Base-by-base conservation (phyloP, 2,888 invertebrate species). In the Nomada lathburiana region DNA sequence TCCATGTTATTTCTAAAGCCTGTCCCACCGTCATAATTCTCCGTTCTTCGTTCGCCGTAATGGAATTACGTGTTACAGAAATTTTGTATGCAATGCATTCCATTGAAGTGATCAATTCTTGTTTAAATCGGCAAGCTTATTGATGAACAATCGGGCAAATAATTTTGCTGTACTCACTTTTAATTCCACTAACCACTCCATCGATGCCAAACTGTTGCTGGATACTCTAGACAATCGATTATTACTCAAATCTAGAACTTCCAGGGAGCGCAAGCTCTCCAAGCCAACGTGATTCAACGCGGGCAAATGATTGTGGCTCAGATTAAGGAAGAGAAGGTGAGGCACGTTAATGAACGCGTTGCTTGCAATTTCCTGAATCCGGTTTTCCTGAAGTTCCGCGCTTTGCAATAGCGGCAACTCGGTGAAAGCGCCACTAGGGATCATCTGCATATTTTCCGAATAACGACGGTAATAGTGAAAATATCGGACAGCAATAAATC, bases 101-200 rank as follows among this genome's bases (percentile, higher is more conserved):
- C 36, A 11, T 55, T 23, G 11, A 26, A 13, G 10, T 10, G 11
- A 23, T 42, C 11, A 18, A 11, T 23, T 9, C 0, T 18, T 18
- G 36, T 23, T 47, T 13, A 47, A 55, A 55, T 68, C 53, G 36
- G 2, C 53, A 2, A 2, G 0, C 29, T 44, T 2, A 16, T 20
- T 36, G 29, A n/a, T 1, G 20, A 53, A 42, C 2, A 2, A 11
- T 11, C 9, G 36, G 7, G 7, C 36, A 2, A 44, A 69, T 26
- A 29, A 10, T 23, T 9, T 47, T 16, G 5, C 7, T 23, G 18
- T 11, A 69, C 76, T 81, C 90, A 95, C 95, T 95, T 97, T 97
- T 7, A 98, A 93, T 92, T 98, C 98, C 0, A 98, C 97, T 72
- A 98, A 94, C 97, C 98, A 98, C 92, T 97, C 97, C 95, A 98